Percentiles rank a stretch among this genome's conserved stretches.
phyloP scores from a whole-genome alignment of 2,113 vertebrate species.

The Dicentrarchus labrax region DNA sequence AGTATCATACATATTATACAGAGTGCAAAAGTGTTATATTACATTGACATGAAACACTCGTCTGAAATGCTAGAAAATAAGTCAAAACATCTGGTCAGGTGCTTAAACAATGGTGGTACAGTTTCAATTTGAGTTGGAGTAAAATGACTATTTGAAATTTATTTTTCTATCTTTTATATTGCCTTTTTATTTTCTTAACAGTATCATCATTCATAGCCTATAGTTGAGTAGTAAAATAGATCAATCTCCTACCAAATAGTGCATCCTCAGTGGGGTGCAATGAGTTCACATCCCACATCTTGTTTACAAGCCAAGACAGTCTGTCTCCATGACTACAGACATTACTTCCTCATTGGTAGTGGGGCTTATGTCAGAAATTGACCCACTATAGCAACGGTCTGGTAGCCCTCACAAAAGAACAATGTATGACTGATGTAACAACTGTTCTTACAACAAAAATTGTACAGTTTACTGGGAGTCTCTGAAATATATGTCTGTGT shows the following conservation, averaged over 20 bases:
- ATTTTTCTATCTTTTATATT: slow-evolving; percentile 10
- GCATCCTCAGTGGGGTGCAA: slow-evolving; percentile 30
- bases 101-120: background rate
- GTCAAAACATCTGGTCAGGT: background rate
- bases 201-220: slow-evolving; percentile 27
- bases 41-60: background rate
- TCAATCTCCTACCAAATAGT: slow-evolving; percentile 46
- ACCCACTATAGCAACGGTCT: slow-evolving; percentile 10
- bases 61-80: background rate
- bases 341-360: slow-evolving; percentile 28
- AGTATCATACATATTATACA: background rate
- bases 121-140: background rate
- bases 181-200: slow-evolving; percentile 36
- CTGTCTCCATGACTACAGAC: slow-evolving; percentile 54
- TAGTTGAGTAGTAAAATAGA: slow-evolving; percentile 24
- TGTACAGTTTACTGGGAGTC: background rate
- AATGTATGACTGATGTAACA: background rate
- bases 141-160: slow-evolving; percentile 2
- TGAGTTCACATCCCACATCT: slow-evolving; percentile 40
- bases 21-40: background rate
- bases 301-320: slow-evolving; percentile 46
- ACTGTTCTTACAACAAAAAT: background rate
- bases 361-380: slow-evolving; percentile 19
- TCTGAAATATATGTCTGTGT: too few species aligned
- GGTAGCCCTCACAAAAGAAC: slow-evolving; percentile 2